Base-by-base conservation (phyloP, 2,888 invertebrate species). In the Muscina levida region DNA sequence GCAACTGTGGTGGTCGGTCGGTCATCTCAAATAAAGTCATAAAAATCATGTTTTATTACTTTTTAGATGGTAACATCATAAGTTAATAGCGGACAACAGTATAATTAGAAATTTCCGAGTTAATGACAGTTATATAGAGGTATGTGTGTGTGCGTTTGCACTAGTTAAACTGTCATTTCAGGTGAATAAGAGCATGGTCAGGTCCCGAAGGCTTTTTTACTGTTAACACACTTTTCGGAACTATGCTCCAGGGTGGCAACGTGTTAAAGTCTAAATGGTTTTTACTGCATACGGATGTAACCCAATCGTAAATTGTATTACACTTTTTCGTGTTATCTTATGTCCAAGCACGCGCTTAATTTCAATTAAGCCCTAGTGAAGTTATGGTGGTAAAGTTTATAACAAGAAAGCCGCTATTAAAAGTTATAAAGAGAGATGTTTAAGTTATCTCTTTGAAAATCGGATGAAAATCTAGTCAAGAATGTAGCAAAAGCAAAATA, bases 171-270 rank as follows among this genome's bases (percentile, higher is more conserved):
- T 31, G 51, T 67, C 17, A 26, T 66, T 66, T 46, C 53, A 37
- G 15, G 11, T 39, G 39, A 39, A n/a, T 42, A 42, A 42, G 26
- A 22, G 70, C 42, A 70, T 24, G 24, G n/a, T 15, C 10, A n/a
- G 13, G 2, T 2, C 24, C 11, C 8, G 24, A 19, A 26, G n/a
- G 42, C 17, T 24, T 68, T 77, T 77, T 71, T 37, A 71, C 70
- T 59, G 22, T 72, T 77, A 77, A 72, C 70, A 77, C 79, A 79
- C 82, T 79, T 82, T 79, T 77, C 76, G 82, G 79, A 82, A 82
- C 77, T 79, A 79, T 79, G 82, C 67, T 66, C 56, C 24, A 39
- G 56, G 51, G 42, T 67, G 48, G 17, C 68, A 70, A 72, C 56
- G 68, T 72, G 74, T 70, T 57, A 48, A 24, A 75, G 31, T 26